These are phyloP conservation scores for Schizopygopsis pylzovi DNA, from an alignment of 2,797 vertebrate genomes.

Conservation along the genomic window DNA sequence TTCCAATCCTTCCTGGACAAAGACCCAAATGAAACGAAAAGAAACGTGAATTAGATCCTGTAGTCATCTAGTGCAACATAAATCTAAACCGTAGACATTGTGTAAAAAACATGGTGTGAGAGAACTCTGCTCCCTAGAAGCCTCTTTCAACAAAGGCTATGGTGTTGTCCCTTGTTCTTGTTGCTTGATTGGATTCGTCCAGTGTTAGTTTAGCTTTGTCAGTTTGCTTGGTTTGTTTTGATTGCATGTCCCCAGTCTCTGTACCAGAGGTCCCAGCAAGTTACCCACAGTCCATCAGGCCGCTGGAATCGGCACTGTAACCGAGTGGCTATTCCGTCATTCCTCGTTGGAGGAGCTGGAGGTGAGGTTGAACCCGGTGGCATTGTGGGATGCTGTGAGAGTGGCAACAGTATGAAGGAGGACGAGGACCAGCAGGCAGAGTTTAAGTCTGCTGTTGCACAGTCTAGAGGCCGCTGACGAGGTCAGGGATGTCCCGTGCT, in stretches of 20 bases:
- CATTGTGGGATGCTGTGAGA: conserved; percentile 93
- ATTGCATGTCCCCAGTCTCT: conserved; percentile 70
- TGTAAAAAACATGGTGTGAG: conserved; percentile 99
- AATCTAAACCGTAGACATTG: conserved; percentile 96
- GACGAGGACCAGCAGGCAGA: conserved; percentile 95
- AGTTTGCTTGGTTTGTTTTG: conserved; percentile 79
- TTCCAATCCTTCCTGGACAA: conserved; percentile 71
- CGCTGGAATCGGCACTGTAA: conserved; percentile 36
- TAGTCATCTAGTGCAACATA: conserved; percentile 96
- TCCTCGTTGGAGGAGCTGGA: conserved; percentile 89
- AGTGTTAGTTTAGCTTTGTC: conserved; percentile 71
- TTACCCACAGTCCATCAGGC: conserved; percentile 41
- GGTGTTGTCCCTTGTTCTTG: conserved; percentile 82
- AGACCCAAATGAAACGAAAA: conserved; percentile 73
- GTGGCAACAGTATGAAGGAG: conserved; percentile 97
- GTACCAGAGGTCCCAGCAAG: conserved; percentile 67
- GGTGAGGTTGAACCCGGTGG: conserved; percentile 87
- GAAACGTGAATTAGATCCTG: conserved; percentile 77
- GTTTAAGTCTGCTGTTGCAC: conserved; percentile 95
- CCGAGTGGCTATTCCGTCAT: conserved; percentile 74
- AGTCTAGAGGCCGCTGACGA: conserved; percentile 94
- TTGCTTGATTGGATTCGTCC: conserved; percentile 70
- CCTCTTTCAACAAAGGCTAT: conserved; percentile 92
- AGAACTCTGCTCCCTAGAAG: conserved; percentile 90
- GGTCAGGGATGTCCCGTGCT: conserved; percentile 89